phyloP scores from a whole-genome alignment of 2,888 invertebrate genomes.

The Eristalis intricaria region DNA sequence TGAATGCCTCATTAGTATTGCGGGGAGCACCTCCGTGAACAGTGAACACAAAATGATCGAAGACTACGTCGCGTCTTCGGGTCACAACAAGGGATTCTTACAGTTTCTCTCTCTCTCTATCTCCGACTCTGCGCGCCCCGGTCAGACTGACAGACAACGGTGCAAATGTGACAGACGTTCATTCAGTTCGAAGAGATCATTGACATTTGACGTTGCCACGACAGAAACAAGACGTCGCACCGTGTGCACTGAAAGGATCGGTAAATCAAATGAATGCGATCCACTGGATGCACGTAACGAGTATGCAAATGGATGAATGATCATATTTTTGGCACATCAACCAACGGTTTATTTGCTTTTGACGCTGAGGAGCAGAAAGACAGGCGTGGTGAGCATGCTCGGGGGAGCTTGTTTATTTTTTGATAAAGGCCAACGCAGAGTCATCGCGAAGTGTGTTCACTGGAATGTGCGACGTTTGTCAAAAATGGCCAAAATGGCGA shows the following conservation, averaged over 20 bases:
- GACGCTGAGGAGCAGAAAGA: background rate
- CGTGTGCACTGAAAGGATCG: background rate
- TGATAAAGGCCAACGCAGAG: too few relatives aligned
- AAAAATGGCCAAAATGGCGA: too few relatives aligned
- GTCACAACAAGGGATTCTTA: slow-evolving; percentile 23
- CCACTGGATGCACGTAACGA: background rate
- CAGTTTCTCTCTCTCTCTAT: background rate
- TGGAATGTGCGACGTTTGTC: too few relatives aligned
- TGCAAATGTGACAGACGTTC: slow-evolving; percentile 11
- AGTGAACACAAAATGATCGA: background rate
- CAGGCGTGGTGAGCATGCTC: background rate
- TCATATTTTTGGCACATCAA: background rate
- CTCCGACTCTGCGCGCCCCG: background rate
- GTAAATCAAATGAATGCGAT: background rate
- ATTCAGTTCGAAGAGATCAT: slow-evolving; percentile 33
- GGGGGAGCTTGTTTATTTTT: background rate
- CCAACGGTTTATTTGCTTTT: background rate
- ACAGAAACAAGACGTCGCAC: background rate
- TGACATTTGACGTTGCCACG: slow-evolving; percentile 31
- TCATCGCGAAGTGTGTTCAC: too few relatives aligned
- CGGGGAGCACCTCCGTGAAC: slow-evolving; percentile 20
- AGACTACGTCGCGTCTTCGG: background rate
- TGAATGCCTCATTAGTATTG: slow-evolving; percentile 55
- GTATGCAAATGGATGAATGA: background rate
- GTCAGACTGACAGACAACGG: slow-evolving; percentile 24